These are phyloP conservation scores for Tonatia bakeri DNA, from an alignment of 2,113 vertebrate species.

Conservation along the genomic window DNA sequence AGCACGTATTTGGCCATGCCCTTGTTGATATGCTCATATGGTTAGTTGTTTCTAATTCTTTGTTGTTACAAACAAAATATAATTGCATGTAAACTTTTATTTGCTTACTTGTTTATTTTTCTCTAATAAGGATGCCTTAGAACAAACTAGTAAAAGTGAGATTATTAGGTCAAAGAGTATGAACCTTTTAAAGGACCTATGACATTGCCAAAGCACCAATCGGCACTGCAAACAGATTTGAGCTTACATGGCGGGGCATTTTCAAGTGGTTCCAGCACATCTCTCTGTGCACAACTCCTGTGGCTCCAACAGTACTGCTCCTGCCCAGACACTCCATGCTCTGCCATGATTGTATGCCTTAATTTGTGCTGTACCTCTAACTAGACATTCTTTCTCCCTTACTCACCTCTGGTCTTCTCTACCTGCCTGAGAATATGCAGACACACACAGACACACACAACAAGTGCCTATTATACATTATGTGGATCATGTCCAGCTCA, in stretches of 20 bases:
- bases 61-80: not conserved
- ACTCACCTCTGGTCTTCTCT: not conserved
- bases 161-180: not conserved
- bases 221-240: not conserved
- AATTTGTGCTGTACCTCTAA: not conserved
- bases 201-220: not conserved
- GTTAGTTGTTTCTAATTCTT: not conserved
- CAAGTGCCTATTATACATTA: not conserved
- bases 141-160: not conserved
- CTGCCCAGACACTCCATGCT: accelerated
- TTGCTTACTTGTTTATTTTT: not conserved
- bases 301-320: no score
- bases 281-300: not conserved
- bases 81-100: not conserved
- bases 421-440: not conserved
- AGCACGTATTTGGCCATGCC: accelerated
- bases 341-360: accelerated
- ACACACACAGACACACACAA: no score
- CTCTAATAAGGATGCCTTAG: not conserved
- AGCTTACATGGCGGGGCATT: no score
- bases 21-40: not conserved
- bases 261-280: not conserved
- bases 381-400: not conserved
- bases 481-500: not conserved
- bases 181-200: not conserved